Base-by-base conservation (phyloP, 2,888 invertebrate genomes). In the Dinocampus coccinellae region DNA sequence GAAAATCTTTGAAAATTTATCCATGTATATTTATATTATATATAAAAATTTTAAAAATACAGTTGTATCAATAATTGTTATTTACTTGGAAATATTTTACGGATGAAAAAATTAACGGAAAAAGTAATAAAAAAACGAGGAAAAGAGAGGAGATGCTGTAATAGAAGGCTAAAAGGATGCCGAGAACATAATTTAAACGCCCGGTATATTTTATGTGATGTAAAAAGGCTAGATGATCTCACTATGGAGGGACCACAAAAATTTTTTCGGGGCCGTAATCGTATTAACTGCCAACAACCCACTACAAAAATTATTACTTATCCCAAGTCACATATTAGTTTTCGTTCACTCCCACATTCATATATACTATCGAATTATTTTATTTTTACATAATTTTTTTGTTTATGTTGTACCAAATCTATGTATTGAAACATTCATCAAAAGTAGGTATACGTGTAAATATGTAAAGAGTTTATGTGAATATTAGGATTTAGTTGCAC, bases 121-220 rank as follows among this genome's bases (percentile, higher is more conserved):
- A n/a, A n/a, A n/a, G n/a, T n/a, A n/a, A n/a, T n/a, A n/a, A n/a
- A n/a, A n/a, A n/a, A n/a, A n/a, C n/a, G n/a, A n/a, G n/a, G n/a
- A n/a, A 55, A 11, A 55, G 26, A 24, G 3, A 55, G 2, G 7
- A 24, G 24, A 76, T 67, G 62, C 65, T 72, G 66, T 39, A 65
- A 57, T 55, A 52, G 55, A 64, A 72, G 61, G 53, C 64, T 11
- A 36, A 72, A 70, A 69, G 69, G 75, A 69, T 39, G 64, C 61
- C 60, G 61, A 61, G 57, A 76, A 39, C 74, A 74, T 81, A 80
- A 80, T 79, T 81, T 78, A 78, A 68, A 64, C 72, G 64, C 72
- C 73, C 69, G 39, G 42, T 11, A 64, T 61, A 64, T 77, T 80
- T 81, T 80, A 78, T 74, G 80, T 78, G 79, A 76, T 70, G 73